A percentile compares a stretch with the other conserved stretches of the same genome.
Evolutionary conservation across 2,797 vertebrate species (phyloP).

Genomic region (Cygnus olor): DNA sequence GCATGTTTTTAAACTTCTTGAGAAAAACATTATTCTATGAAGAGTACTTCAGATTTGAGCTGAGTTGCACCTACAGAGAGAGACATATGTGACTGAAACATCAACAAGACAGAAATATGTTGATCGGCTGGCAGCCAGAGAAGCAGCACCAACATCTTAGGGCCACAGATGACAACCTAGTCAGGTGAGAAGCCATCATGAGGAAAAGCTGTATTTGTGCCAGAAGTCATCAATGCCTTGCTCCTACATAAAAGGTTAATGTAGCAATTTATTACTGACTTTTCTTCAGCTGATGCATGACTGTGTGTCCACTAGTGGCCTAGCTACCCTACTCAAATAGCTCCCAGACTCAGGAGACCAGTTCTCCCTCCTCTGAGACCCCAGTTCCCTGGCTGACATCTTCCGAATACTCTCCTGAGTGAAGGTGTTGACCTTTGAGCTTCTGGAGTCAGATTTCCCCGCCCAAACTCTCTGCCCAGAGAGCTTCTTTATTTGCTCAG

Average conservation of each 20-base stretch:
- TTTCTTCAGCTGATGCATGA: neutral
- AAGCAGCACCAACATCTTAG: neutral
- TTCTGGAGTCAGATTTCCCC: neutral
- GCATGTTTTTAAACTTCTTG: neutral
- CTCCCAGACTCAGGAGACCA: neutral
- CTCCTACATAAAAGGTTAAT: neutral
- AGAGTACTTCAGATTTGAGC: neutral
- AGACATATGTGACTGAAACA: neutral
- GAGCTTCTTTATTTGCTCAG: neutral
- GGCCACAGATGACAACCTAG: neutral
- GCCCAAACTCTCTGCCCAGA: neutral
- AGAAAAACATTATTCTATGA: neutral
- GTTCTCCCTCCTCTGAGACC: neutral
- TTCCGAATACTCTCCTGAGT: neutral
- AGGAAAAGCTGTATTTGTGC: neutral
- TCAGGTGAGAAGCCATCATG: neutral
- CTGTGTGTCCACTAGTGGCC: neutral
- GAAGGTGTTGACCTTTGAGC: neutral
- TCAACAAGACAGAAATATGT: neutral
- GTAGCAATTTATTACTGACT: neutral
- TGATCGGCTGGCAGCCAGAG: neutral
- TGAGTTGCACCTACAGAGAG: neutral
- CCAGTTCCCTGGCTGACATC: neutral
- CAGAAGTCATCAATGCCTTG: neutral
- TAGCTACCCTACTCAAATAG: neutral